Conservation (phyloP, 2,113 vertebrate species). For the Hyperopisus bebe region DNA sequence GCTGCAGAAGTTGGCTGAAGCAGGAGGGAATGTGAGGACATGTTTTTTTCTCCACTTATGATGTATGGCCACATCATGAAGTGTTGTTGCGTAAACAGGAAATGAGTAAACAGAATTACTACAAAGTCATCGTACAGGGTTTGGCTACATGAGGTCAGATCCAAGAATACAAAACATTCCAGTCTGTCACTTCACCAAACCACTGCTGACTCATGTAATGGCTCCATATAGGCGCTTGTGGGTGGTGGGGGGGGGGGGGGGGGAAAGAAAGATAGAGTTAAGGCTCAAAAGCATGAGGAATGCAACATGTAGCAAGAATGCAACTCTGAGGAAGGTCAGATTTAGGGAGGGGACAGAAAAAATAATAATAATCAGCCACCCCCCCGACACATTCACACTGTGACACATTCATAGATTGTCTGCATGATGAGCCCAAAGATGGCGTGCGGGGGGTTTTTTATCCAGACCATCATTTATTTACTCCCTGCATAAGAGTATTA, state of each 20-base stretch:
- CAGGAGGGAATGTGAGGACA: not conserved
- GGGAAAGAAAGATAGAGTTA: not conserved
- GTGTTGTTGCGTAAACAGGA: not conserved
- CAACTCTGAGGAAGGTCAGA: not conserved
- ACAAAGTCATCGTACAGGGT: not conserved
- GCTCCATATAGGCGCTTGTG: not conserved
- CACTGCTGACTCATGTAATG: not conserved
- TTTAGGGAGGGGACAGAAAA: not conserved
- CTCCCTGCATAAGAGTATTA: not conserved
- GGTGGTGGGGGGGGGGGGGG: not conserved
- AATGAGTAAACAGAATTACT: not conserved
- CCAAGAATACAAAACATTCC: not conserved
- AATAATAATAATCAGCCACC: not conserved
- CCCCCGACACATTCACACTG: not conserved
- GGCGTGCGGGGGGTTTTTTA: not conserved
- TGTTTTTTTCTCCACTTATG: not conserved
- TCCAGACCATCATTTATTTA: constrained; percentile 11
- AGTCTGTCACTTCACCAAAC: not conserved
- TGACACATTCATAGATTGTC: not conserved
- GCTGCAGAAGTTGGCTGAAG: not conserved
- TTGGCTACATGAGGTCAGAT: not conserved
- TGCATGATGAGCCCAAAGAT: not conserved
- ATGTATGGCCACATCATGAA: not conserved
- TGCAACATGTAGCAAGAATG: not conserved
- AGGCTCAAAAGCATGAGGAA: not conserved